These are phyloP conservation scores for Streptopelia turtur DNA, from an alignment of 2,797 vertebrate genomes.

Conservation along the genomic window DNA sequence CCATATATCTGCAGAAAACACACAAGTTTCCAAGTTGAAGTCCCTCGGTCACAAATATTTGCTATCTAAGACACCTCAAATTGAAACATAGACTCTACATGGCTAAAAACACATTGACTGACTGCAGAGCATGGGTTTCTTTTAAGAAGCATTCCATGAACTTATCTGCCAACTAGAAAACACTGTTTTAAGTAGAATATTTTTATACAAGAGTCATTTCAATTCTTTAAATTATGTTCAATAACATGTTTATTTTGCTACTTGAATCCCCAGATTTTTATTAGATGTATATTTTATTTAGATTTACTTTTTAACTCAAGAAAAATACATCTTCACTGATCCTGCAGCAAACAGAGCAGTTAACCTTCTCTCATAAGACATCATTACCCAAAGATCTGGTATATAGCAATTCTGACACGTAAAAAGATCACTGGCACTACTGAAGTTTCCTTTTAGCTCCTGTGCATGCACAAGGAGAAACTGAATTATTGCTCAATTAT, in stretches of 20 bases:
- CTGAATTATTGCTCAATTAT: rapidly evolving
- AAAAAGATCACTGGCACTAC: background rate
- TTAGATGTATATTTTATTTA: background rate
- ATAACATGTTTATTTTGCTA: background rate
- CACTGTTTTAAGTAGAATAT: background rate
- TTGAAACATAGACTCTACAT: rapidly evolving
- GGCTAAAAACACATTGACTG: background rate
- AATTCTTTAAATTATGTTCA: background rate
- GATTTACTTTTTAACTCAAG: background rate
- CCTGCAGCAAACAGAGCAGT: background rate
- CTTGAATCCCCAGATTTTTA: background rate
- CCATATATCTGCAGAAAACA: rapidly evolving
- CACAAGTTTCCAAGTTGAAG: background rate
- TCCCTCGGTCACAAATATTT: background rate
- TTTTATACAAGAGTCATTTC: background rate
- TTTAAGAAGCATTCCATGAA: background rate
- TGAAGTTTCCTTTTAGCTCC: background rate
- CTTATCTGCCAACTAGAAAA: background rate
- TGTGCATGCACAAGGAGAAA: background rate
- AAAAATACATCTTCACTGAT: background rate
- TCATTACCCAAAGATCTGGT: background rate
- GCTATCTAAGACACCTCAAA: background rate
- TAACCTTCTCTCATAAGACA: background rate
- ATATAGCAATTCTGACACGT: background rate
- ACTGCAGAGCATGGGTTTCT: background rate